A percentile compares a stretch with the other conserved stretches of the same genome.
Evolutionary conservation across 2,797 vertebrate genomes (phyloP).

Genomic region (Choloepus didactylus): DNA sequence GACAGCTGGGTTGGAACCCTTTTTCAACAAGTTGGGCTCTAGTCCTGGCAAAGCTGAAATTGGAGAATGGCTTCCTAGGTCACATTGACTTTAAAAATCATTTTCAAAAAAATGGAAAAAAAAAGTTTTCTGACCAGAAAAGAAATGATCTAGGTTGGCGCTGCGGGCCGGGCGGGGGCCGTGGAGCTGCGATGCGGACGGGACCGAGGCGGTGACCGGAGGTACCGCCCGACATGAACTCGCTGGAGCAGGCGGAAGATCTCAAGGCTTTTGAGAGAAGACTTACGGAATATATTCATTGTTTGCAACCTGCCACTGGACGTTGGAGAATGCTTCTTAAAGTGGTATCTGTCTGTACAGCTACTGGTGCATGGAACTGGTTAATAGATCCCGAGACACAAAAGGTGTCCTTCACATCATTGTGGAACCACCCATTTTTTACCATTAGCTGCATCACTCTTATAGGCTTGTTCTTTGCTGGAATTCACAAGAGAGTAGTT

Average conservation of each 20-base stretch:
- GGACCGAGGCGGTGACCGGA: slow-evolving; percentile 37
- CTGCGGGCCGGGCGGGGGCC: slow-evolving; percentile 5
- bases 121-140: neutral
- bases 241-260: slow-evolving; percentile 96
- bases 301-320: too few relatives aligned
- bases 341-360: too few relatives aligned
- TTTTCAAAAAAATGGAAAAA: neutral
- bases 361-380: too few relatives aligned
- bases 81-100: neutral
- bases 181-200: slow-evolving; percentile 65
- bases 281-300: too few relatives aligned
- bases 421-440: slow-evolving; percentile 99
- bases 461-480: slow-evolving; percentile 99
- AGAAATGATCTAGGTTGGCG: neutral
- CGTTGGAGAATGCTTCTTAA: too few relatives aligned
- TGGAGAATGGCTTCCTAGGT: neutral
- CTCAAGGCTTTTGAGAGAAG: too few relatives aligned
- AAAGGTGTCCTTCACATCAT: slow-evolving; percentile 98
- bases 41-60: neutral
- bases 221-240: slow-evolving; percentile 92
- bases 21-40: neutral
- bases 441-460: slow-evolving; percentile 99
- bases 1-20: too few relatives aligned
- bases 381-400: too few relatives aligned
- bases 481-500: slow-evolving; percentile 99